phyloP scores from a whole-genome alignment of 2,888 invertebrate species.

The Orgyia antiqua region DNA sequence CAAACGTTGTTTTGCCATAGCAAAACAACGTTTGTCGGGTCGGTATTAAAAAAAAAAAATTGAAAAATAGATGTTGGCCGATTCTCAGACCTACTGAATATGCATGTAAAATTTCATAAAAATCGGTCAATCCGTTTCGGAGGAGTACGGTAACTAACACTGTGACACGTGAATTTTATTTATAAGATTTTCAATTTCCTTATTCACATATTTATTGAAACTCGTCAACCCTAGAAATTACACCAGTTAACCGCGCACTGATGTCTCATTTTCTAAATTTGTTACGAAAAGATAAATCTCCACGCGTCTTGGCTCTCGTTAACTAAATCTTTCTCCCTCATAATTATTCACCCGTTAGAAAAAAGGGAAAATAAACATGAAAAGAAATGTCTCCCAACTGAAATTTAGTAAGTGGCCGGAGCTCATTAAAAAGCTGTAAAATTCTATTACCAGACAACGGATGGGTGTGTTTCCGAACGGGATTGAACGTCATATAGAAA shows the following conservation, averaged over 20 bases:
- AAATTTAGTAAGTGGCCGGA: conserved; percentile 66
- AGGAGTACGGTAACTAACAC: too few relatives aligned
- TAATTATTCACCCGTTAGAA: conserved; percentile 63
- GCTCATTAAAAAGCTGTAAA: conserved; percentile 76
- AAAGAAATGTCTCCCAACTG: conserved; percentile 58
- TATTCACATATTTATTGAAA: too few relatives aligned
- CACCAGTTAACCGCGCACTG: conserved; percentile 42
- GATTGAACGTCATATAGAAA: conserved; percentile 22
- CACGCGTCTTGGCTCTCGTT: conserved; percentile 64
- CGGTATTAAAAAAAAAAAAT: too few relatives aligned
- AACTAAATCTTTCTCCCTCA: conserved; percentile 67
- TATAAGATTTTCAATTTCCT: too few relatives aligned
- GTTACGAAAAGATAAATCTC: conserved; percentile 74
- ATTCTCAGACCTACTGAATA: too few relatives aligned
- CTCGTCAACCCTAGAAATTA: conserved; percentile 27
- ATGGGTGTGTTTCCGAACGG: conserved; percentile 43
- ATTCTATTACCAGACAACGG: conserved; percentile 58
- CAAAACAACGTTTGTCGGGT: too few relatives aligned
- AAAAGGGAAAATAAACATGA: conserved; percentile 55
- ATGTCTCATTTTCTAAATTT: conserved; percentile 77
- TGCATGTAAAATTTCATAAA: too few relatives aligned
- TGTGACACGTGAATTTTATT: too few relatives aligned
- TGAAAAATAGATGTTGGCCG: too few relatives aligned
- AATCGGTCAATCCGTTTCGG: too few relatives aligned
- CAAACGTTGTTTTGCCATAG: too few relatives aligned